Conservation (phyloP, 1,140 invertebrate genomes). For the Araneus ventricosus region DNA sequence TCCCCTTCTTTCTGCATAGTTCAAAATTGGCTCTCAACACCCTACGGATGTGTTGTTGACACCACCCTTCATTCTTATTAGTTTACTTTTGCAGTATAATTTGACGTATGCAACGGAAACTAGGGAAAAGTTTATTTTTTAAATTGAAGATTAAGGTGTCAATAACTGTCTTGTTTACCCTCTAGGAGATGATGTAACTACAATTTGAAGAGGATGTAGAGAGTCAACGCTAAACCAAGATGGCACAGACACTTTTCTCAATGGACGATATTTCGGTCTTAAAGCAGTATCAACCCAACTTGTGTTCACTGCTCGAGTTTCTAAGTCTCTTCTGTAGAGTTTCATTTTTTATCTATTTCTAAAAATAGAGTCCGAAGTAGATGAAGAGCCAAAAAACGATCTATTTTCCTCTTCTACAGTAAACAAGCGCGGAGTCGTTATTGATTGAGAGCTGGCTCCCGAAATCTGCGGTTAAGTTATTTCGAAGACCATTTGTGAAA, state of each 20-base stretch:
- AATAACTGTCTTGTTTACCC: too few relatives aligned
- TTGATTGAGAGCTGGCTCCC: slow-evolving; percentile 46
- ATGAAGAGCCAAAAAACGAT: slow-evolving; percentile 26
- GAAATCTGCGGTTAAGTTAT: slow-evolving; percentile 22
- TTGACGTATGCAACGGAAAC: too few relatives aligned
- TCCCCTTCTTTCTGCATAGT: too few relatives aligned
- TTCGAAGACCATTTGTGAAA: not conserved
- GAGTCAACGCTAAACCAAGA: not conserved
- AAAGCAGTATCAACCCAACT: not conserved
- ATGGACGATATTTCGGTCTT: not conserved
- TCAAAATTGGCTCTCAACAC: too few relatives aligned
- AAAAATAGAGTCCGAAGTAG: slow-evolving; percentile 27
- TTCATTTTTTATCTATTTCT: not conserved
- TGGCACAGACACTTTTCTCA: not conserved
- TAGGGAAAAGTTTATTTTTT: too few relatives aligned
- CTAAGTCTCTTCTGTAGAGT: not conserved
- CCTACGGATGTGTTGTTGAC: too few relatives aligned
- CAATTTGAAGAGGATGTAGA: too few relatives aligned
- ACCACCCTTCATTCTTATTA: too few relatives aligned
- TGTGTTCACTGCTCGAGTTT: not conserved
- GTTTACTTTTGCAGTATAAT: too few relatives aligned
- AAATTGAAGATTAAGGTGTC: too few relatives aligned
- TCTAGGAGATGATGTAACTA: too few relatives aligned
- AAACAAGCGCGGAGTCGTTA: slow-evolving; percentile 46
- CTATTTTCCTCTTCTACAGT: slow-evolving; percentile 26